These are phyloP conservation scores for Chloroceryle inda DNA, from an alignment of 2,797 vertebrate genomes.

Conservation along the genomic window DNA sequence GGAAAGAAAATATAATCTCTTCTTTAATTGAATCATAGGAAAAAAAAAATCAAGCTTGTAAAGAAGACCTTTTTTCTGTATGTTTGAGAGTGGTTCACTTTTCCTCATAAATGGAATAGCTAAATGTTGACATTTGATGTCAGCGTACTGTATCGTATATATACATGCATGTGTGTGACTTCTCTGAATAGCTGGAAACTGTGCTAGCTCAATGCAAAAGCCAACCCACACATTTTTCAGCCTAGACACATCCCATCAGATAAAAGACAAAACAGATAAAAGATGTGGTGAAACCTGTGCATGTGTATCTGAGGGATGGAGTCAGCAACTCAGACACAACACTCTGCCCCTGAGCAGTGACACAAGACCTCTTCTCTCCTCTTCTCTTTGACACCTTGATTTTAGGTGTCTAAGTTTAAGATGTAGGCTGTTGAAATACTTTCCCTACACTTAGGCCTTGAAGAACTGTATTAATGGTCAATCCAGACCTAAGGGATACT, in stretches of 20 bases:
- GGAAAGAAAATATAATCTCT: not conserved
- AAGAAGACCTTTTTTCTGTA: not conserved
- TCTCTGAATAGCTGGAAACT: not conserved
- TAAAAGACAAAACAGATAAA: not conserved
- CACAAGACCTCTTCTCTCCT: not conserved
- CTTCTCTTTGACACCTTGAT: not conserved
- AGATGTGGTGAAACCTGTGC: accelerated
- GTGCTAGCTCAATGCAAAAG: not conserved
- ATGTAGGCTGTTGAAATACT: not conserved
- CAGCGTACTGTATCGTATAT: not conserved
- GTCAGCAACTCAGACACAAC: not conserved
- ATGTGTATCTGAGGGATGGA: not conserved
- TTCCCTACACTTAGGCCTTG: not conserved
- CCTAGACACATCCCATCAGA: not conserved
- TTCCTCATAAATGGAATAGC: not conserved
- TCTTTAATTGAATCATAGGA: not conserved
- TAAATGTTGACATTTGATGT: slow-evolving; percentile 6
- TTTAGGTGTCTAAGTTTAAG: not conserved
- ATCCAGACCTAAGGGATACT: not conserved
- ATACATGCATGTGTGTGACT: not conserved
- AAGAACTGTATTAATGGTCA: not conserved
- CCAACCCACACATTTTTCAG: not conserved
- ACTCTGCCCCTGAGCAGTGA: accelerated
- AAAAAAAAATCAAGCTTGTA: not conserved
- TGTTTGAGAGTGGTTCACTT: not conserved